Base-by-base conservation (phyloP, 2,888 invertebrate genomes). In the Drosophila ochracea region DNA sequence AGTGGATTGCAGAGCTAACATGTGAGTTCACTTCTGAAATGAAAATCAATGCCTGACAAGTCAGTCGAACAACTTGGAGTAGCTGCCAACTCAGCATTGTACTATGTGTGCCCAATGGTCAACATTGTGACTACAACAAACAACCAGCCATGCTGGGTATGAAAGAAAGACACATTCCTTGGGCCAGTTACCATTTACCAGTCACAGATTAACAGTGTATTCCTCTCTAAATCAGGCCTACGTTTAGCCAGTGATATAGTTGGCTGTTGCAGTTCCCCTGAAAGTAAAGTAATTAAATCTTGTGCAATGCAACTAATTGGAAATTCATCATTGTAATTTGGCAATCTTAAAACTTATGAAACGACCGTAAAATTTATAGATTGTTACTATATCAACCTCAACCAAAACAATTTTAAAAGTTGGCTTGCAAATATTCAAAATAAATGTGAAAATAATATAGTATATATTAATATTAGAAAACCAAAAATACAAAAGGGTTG, bases 11-110 rank as follows among this genome's bases (percentile, higher is more conserved):
- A 62, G 28, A 60, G 62, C 49, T 47, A 54, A 73, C 74, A 75
- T 84, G 70, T 41, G 76, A 70, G 67, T 69, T 73, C 35, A 61
- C 54, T 52, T 33, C 52, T 63, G 57, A 73, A 83, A 80, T 81
- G 78, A 89, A 89, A 85, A 86, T 85, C 84, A 89, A 85, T 85
- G 89, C n/a, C 73, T 71, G 78, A 83, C 82, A 83, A 78, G 75
- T 70, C 41, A 41, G 57, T 39, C 68, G 47, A 74, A 47, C 78
- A 50, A 47, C 52, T 30, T 39, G 3, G 25, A 33, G 31, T n/a
- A 33, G 35, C 52, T 28, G n/a, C 43, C 37, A 30, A 28, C 33
- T 47, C 64, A 30, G 53, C 50, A 35, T 28, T 58, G 59, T 33
- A 59, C 21, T 53, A 58, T 43, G 65, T 69, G 68, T 3, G 41